Evolutionary conservation across 2,113 vertebrate species (phyloP), one percentile per base, ranked within the genome.

Genomic region (Aphyosemion australe): DNA sequence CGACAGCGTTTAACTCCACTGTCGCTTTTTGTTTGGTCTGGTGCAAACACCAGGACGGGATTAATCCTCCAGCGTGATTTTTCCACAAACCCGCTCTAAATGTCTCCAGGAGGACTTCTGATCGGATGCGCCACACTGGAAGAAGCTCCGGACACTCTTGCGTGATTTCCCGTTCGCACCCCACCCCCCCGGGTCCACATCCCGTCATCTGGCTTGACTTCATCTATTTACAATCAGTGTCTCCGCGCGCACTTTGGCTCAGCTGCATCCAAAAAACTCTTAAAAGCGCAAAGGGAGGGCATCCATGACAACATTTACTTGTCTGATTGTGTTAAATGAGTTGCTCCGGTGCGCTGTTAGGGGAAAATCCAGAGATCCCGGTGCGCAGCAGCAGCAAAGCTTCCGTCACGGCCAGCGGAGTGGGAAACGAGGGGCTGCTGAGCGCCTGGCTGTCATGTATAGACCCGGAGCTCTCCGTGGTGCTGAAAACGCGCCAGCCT

Each of bases 391-490:
- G 77, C 72, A 58, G 72, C 46, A 75, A 68, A 85, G 71, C 68
- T 72, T 79, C 64, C 72, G 74, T 84, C 77, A 83, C 84, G 57
- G 63, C 72, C 84, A 84, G 74, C 74, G 60, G 63, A 80, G 69
- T 72, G 81, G 64, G 71, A 82, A 80, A 84, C 78, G 79, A 76
- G 72, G 62, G 59, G 26, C 26, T 26, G 26, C 26, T 26, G 26
- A 26, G 26, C 26, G 26, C 26, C 54, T 68, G 80, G 47, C 26
- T 52, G 46, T 64, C 48, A 18, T 34, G 20, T 26, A 15, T n/a
- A 19, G 61, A 39, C 11, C 50, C 18, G 73, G 84, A 82, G 85
- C 88, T 88, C 78, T 90, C 89, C 86, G 32, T 10, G 83, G 88
- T 86, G 64, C 88, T 90, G 88, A 81, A 88, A 61, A 18, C 45